Conservation (phyloP, 53 echinoderm and acorn worm species). For the Holothuria leucospilota region DNA sequence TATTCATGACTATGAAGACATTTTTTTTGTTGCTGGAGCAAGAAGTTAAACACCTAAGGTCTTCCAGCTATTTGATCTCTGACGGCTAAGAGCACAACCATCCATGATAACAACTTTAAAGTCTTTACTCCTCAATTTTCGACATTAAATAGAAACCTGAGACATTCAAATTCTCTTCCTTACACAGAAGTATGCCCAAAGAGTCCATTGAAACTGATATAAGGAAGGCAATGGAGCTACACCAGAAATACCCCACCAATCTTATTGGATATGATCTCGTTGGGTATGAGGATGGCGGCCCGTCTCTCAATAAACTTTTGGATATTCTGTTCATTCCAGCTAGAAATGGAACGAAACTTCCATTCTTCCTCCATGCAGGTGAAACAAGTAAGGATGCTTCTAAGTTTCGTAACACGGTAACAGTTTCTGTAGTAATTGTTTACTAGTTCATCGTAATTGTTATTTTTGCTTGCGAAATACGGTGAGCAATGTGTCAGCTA, state of each 20-base stretch:
- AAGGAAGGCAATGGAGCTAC: slow-evolving; percentile 45
- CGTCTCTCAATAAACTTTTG: slow-evolving; percentile 70
- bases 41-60: too few species aligned
- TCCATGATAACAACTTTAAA: too few species aligned
- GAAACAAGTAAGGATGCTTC: slow-evolving; percentile 71
- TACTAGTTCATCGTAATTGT: too few species aligned
- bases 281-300: slow-evolving; percentile 74
- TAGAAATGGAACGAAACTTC: slow-evolving; percentile 54
- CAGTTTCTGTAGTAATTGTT: neutral
- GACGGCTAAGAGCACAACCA: too few species aligned
- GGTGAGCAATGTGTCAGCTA: too few species aligned
- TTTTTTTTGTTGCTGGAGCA: too few species aligned
- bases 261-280: slow-evolving; percentile 85
- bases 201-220: slow-evolving; percentile 34
- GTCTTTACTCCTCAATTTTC: too few species aligned
- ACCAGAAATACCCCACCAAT: slow-evolving; percentile 74
- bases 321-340: slow-evolving; percentile 67
- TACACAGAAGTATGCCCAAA: neutral
- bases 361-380: slow-evolving; percentile 95
- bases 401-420: neutral
- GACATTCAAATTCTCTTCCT: too few species aligned
- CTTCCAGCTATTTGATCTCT: too few species aligned
- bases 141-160: too few species aligned
- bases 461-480: too few species aligned
- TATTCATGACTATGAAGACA: too few species aligned